Evolutionary conservation across 2,797 vertebrate species (phyloP), one percentile per base, ranked within the genome.

Genomic region (Carduelis carduelis): DNA sequence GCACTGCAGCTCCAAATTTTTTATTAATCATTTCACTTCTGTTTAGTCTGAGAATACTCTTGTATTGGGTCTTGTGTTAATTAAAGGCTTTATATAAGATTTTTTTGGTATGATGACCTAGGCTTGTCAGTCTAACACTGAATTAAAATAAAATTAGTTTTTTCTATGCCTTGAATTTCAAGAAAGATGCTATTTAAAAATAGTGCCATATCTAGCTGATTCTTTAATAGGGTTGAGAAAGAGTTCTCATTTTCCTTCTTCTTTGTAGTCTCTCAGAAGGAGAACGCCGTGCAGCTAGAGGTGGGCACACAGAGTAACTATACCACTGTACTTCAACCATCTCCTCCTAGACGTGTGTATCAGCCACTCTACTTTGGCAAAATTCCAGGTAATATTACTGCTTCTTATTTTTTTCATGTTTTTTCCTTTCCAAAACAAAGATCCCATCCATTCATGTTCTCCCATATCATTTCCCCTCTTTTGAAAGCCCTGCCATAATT

Each of bases 291-390:
- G 75, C 98, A 98, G 82, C 98, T 99, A 83, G 95, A 98, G 43
- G 98, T 99, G 93, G 99, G 98, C 87, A 96, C 98, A 34, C 90
- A 98, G 56, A 98, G 96, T 24, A 98, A 98, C 90, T 98, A 98
- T 79, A 98, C 98, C 50, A 98, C 97, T 37, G 98, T 98, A 75
- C 97, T 97, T 57, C 96, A 87, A 23, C 93, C 93, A 16, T 96
- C 98, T 78, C 64, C 66, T 18, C 55, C 80, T 12, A 90, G 96
- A 44, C 86, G 5, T 90, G 97, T 97, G 88, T 98, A 82, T 90
- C 97, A 98, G 82, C 98, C 98, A 14, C 97, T 99, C 23, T 98
- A 98, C 96, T 97, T 99, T 1, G 99, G 99, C 21, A 98, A 98
- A 65, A 90, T 99, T 97, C 98, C 99, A 98, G 99, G 99, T 99